Conservation (phyloP, 2,113 vertebrate species). For the Engystomops pustulosus region DNA sequence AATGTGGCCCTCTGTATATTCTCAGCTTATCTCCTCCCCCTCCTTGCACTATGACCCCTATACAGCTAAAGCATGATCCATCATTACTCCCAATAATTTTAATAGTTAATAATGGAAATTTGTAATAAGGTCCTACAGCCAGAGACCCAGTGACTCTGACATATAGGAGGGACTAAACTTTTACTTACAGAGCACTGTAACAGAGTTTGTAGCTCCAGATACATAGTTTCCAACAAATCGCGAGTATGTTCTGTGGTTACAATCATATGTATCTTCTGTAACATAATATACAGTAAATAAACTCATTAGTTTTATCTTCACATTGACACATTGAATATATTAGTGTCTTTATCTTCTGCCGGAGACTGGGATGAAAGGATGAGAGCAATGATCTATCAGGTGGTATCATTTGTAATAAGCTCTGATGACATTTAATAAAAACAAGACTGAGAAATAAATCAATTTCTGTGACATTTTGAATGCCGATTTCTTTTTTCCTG, state of each 20-base stretch:
- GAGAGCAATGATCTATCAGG: constrained; percentile 55
- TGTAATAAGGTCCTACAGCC: too few relatives aligned
- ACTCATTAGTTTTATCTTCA: constrained; percentile 47
- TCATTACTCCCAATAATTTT: too few relatives aligned
- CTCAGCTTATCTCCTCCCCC: too few relatives aligned
- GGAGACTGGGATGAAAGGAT: constrained; percentile 23
- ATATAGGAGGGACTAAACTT: too few relatives aligned
- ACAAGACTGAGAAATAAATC: constrained; percentile 51
- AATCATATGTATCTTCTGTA: too few relatives aligned
- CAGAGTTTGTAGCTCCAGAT: neutral
- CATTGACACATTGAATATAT: constrained; percentile 51
- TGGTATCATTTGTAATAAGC: constrained; percentile 56
- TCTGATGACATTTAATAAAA: constrained; percentile 59
- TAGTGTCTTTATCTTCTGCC: constrained; percentile 46
- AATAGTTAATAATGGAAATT: too few relatives aligned
- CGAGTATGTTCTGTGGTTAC: neutral
- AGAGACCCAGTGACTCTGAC: too few relatives aligned
- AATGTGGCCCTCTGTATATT: too few relatives aligned
- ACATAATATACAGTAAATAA: constrained; percentile 44
- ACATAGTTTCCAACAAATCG: neutral
- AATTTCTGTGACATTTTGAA: constrained; percentile 52
- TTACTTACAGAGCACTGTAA: too few relatives aligned
- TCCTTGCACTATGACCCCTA: too few relatives aligned
- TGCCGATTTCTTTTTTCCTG: neutral
- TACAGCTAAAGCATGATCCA: too few relatives aligned